phyloP scores from a whole-genome alignment of 2,888 invertebrate species.

The Volucella inanis region DNA sequence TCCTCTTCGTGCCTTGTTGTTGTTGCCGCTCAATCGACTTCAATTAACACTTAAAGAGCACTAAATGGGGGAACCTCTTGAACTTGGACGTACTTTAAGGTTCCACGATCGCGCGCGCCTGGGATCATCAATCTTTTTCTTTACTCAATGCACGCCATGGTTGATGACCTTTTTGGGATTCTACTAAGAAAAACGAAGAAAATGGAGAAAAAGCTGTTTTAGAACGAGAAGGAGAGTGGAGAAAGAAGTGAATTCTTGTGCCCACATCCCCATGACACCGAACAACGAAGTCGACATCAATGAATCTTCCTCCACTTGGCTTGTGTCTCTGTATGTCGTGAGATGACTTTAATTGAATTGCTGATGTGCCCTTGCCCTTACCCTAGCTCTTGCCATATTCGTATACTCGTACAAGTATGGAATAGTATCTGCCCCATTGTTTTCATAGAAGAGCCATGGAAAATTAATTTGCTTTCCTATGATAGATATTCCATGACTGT shows the following conservation, averaged over 20 bases:
- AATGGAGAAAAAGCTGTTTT: slow-evolving; percentile 11
- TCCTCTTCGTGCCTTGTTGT: slow-evolving; percentile 57
- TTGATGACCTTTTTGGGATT: slow-evolving; percentile 58
- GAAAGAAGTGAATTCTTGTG: slow-evolving; percentile 46
- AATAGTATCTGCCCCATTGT: background rate
- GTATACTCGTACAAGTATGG: too few species aligned
- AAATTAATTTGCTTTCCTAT: slow-evolving; percentile 59
- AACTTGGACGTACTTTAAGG: slow-evolving; percentile 67
- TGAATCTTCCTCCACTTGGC: background rate
- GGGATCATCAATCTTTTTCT: slow-evolving; percentile 64
- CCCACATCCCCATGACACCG: slow-evolving; percentile 11
- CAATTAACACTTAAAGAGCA: slow-evolving; percentile 72
- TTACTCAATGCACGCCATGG: slow-evolving; percentile 43
- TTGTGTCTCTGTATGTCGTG: slow-evolving; percentile 39
- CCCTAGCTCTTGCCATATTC: too few species aligned
- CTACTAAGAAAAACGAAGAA: background rate
- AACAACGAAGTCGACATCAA: slow-evolving; percentile 7
- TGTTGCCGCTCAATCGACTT: slow-evolving; percentile 69
- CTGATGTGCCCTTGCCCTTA: slow-evolving; percentile 39
- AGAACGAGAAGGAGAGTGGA: background rate
- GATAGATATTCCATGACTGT: slow-evolving; percentile 14
- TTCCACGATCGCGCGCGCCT: slow-evolving; percentile 49
- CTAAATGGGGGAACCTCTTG: slow-evolving; percentile 66
- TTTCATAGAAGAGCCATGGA: slow-evolving; percentile 58
- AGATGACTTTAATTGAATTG: slow-evolving; percentile 69